Percentiles rank a stretch among this genome's conserved stretches.
These are phyloP conservation scores for Corella eumyota DNA, from an alignment of 23 tunicate genomes.

Conservation along the genomic window DNA sequence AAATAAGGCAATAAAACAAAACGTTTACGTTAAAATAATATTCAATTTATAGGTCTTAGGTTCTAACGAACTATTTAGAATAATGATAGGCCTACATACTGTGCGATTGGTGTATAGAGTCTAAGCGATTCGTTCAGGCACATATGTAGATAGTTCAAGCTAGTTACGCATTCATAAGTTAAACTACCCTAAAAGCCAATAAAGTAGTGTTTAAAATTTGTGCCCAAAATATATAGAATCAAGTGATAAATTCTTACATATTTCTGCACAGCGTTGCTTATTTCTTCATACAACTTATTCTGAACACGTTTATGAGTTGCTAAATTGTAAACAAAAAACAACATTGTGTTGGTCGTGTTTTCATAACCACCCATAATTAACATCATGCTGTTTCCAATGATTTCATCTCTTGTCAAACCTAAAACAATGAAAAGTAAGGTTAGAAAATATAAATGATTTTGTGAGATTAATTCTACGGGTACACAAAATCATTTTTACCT, in stretches of 20 bases:
- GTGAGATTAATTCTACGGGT: too few relatives aligned
- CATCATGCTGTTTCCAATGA: slow-evolving; percentile 52
- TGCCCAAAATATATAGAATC: too few relatives aligned
- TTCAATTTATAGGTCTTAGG: not conserved
- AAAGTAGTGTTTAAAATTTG: too few relatives aligned
- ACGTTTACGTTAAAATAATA: not conserved
- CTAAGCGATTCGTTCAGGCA: slow-evolving; percentile 69
- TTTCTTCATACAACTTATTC: slow-evolving; percentile 47
- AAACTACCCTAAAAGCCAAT: slow-evolving; percentile 50
- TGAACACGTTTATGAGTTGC: slow-evolving; percentile 53
- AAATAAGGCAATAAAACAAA: too few relatives aligned
- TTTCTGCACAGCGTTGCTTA: slow-evolving; percentile 27
- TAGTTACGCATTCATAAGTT: slow-evolving; percentile 34
- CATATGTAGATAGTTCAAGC: slow-evolving; percentile 49
- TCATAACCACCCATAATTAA: slow-evolving; percentile 79
- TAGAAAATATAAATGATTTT: too few relatives aligned
- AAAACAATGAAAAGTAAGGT: too few relatives aligned
- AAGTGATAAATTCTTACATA: too few relatives aligned
- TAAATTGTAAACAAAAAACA: slow-evolving; percentile 46
- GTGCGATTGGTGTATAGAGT: slow-evolving; percentile 26
- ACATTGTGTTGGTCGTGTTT: slow-evolving; percentile 48
- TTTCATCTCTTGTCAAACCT: slow-evolving; percentile 63
- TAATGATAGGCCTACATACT: slow-evolving; percentile 7
- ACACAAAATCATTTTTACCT: too few relatives aligned
- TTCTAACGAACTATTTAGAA: not conserved